These are phyloP conservation scores for Dynastes maya DNA, from an alignment of 2,888 invertebrate genomes.

Conservation along the genomic window DNA sequence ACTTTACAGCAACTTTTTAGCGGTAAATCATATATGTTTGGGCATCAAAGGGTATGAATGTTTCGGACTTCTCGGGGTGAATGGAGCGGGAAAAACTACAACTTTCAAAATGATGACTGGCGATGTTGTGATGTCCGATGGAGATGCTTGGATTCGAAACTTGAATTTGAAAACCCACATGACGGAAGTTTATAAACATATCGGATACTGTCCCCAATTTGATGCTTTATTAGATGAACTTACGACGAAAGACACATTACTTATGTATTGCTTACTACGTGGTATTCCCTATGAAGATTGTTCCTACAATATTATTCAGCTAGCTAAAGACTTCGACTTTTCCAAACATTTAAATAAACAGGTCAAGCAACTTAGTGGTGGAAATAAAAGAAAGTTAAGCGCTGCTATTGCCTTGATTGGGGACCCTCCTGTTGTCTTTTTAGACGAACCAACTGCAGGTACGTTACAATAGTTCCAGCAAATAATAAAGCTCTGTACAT, in stretches of 20 bases:
- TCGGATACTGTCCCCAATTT: conserved; percentile 75
- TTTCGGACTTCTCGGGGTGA: conserved; percentile 84
- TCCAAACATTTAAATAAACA: conserved; percentile 70
- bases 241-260: conserved; percentile 73
- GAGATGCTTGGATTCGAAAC: conserved; percentile 78
- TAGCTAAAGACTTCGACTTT: conserved; percentile 70
- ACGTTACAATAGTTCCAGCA: conserved; percentile 28
- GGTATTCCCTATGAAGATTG: conserved; percentile 68
- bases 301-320: conserved; percentile 62
- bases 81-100: conserved; percentile 91
- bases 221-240: conserved; percentile 74
- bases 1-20: conserved; percentile 79
- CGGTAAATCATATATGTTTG: conserved; percentile 80
- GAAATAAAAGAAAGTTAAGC: conserved; percentile 74
- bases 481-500: neutral
- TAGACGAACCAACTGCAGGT: conserved; percentile 75
- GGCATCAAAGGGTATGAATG: conserved; percentile 79
- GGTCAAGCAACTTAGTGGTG: conserved; percentile 71
- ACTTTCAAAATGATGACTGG: conserved; percentile 95
- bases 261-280: conserved; percentile 72
- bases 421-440: conserved; percentile 73
- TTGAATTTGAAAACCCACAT: conserved; percentile 70
- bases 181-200: conserved; percentile 74
- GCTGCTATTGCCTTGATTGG: conserved; percentile 74
- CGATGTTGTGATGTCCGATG: conserved; percentile 81